Base-by-base conservation (phyloP, 1,140 invertebrate species). In the Subanguina moxae region DNA sequence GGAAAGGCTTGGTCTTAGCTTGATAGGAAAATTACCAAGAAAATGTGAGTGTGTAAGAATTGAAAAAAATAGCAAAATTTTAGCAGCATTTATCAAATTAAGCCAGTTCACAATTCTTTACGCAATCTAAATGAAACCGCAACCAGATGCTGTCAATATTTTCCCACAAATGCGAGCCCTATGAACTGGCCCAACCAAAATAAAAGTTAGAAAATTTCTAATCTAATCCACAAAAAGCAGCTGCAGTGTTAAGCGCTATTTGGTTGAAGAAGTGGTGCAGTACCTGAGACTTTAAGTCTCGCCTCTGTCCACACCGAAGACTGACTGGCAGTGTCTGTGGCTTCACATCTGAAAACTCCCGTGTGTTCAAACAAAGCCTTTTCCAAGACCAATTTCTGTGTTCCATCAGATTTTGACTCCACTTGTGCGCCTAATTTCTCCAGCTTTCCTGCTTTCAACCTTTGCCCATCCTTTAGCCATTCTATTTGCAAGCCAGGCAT, bases 381-480 rank as follows among this genome's bases (percentile, higher is more conserved):
- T 46, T 77, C 62, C 43, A 82, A 69, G 0, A 67, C 67, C 46
- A 82, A 58, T 17, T 63, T 67, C 38, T 83, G 67, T 8, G 68
- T 74, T 23, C 80, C 80, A 67, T 82, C 75, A 21, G 56, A 94
- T 92, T 74, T 89, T 38, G 1, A 5, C 23, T 71, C 69, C 13
- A 71, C 56, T 21, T 57, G 27, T 7, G 61, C 17, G 11, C 28
- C 56, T 15, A 56, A 45, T 43, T 46, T 28, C n/a, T 52, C 42
- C 59, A 68, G 30, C 43, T 68, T 70, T 23, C 57, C 56, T 0
- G 68, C 68, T n/a, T n/a, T n/a, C 59, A 71, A 48, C 30, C 38
- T 71, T n/a, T 45, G 38, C 9, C 70, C 69, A 52, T 71, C 70
- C 59, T 71, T 71, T 23, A 73, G 42, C 69, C 69, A 71, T 23